Evolutionary conservation across 2,113 vertebrate species (phyloP).

Genomic region (Clarias macrocephalus): DNA sequence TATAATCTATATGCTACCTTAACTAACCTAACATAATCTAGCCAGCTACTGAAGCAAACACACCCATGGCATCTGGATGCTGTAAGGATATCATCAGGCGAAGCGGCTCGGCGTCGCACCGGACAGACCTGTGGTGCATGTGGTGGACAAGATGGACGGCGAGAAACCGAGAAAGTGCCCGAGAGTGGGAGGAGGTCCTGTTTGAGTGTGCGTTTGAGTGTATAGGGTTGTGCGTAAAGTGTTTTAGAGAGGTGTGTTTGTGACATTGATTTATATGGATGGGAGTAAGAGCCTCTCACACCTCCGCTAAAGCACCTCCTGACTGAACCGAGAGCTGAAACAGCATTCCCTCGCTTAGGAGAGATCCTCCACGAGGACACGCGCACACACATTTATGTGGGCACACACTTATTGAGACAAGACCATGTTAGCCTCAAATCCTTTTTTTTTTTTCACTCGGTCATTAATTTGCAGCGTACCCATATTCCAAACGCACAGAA

Average conservation of each 20-base stretch:
- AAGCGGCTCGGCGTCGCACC: not conserved
- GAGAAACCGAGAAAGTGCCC: not conserved
- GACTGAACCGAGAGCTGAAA: slow-evolving; percentile 8
- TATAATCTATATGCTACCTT: not conserved
- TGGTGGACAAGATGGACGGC: slow-evolving; percentile 7
- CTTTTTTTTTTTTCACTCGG: not conserved
- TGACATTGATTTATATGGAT: slow-evolving; percentile 46
- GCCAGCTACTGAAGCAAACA: not conserved
- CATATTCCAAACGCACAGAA: not conserved
- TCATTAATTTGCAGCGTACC: not conserved
- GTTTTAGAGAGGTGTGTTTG: slow-evolving; percentile 36
- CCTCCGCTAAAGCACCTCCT: slow-evolving; percentile 33
- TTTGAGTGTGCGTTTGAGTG: slow-evolving; percentile 39
- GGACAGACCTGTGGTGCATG: not conserved
- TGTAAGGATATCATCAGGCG: not conserved
- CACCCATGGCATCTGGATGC: not conserved
- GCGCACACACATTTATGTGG: not conserved
- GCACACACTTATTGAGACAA: not conserved
- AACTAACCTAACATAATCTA: not conserved
- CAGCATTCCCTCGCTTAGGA: not conserved
- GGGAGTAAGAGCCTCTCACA: slow-evolving; percentile 28
- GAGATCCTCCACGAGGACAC: not conserved
- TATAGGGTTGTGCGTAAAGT: slow-evolving; percentile 30
- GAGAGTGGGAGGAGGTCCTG: slow-evolving; percentile 48
- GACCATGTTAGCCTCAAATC: not conserved